Conservation (phyloP, 2,797 vertebrate species). For the Rhynchotus rufescens region DNA sequence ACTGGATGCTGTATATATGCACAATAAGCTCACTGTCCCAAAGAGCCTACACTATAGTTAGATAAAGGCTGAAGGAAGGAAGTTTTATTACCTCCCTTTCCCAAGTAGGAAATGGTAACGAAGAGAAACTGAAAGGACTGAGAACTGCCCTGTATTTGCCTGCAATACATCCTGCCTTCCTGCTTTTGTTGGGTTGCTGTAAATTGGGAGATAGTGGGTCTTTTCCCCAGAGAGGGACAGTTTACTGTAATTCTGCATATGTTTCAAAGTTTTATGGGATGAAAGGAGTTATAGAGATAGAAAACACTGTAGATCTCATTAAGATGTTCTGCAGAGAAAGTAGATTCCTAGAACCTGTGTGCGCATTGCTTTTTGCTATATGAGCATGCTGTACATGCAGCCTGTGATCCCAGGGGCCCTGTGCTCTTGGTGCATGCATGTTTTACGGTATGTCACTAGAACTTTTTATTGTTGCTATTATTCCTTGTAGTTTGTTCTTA, state of each 20-base stretch:
- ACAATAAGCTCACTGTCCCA: conserved; percentile 35
- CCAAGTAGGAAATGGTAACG: conserved; percentile 69
- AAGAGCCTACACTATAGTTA: conserved; percentile 64
- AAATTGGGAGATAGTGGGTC: conserved; percentile 43
- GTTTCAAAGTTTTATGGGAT: conserved; percentile 40
- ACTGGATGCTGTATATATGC: background rate
- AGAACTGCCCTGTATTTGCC: conserved; percentile 62
- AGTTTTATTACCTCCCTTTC: conserved; percentile 61
- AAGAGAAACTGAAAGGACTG: conserved; percentile 61
- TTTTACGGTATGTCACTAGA: background rate
- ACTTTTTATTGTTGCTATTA: background rate
- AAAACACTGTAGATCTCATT: conserved; percentile 37
- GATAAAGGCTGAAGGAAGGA: conserved; percentile 67
- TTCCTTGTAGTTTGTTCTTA: background rate
- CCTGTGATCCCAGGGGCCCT: background rate
- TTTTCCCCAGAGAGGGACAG: conserved; percentile 26
- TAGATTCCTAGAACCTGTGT: background rate
- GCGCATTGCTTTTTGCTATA: background rate
- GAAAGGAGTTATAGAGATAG: background rate
- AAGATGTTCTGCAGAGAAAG: conserved; percentile 10
- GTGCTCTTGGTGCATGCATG: accelerated
- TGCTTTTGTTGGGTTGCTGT: conserved; percentile 64
- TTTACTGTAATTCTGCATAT: conserved; percentile 24
- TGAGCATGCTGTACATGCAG: background rate
- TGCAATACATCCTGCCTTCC: conserved; percentile 67